Conservation (phyloP, 2,888 invertebrate genomes). For the Andrena bicolor region DNA sequence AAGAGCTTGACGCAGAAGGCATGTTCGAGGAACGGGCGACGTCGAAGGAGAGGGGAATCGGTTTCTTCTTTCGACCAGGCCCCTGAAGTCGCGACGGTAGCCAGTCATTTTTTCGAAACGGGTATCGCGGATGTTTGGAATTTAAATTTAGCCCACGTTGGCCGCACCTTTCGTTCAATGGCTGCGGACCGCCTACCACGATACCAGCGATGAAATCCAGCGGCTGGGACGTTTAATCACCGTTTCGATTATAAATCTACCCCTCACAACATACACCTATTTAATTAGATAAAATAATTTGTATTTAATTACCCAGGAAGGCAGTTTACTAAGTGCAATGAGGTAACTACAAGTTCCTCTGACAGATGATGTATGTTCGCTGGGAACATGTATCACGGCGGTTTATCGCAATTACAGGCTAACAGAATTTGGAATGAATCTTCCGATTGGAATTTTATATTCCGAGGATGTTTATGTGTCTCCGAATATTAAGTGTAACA, state of each 20-base stretch:
- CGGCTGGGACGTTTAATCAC: slow-evolving; percentile 27
- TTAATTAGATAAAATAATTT: slow-evolving; percentile 60
- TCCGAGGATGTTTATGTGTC: neutral
- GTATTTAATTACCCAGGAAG: slow-evolving; percentile 47
- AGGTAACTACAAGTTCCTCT: slow-evolving; percentile 18
- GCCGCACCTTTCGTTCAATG: slow-evolving; percentile 28
- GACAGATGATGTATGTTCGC: slow-evolving; percentile 43
- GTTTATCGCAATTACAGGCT: slow-evolving; percentile 17
- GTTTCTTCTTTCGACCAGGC: neutral
- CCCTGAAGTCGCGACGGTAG: slow-evolving; percentile 22
- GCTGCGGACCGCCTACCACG: slow-evolving; percentile 16
- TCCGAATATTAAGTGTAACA: neutral
- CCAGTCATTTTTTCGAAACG: slow-evolving; percentile 14
- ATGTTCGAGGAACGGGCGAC: slow-evolving; percentile 4
- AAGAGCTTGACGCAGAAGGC: neutral
- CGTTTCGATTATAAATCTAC: slow-evolving; percentile 52
- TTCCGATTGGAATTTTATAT: neutral
- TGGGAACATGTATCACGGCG: neutral
- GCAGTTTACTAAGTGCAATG: slow-evolving; percentile 25
- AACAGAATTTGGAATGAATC: neutral
- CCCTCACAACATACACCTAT: slow-evolving; percentile 15
- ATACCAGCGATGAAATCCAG: slow-evolving; percentile 22
- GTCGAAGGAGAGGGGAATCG: neutral
- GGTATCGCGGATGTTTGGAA: slow-evolving; percentile 60
- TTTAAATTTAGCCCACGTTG: slow-evolving; percentile 67